Conservation (phyloP, 2,888 invertebrate species). For the Himalopsyche kuldschensis region DNA sequence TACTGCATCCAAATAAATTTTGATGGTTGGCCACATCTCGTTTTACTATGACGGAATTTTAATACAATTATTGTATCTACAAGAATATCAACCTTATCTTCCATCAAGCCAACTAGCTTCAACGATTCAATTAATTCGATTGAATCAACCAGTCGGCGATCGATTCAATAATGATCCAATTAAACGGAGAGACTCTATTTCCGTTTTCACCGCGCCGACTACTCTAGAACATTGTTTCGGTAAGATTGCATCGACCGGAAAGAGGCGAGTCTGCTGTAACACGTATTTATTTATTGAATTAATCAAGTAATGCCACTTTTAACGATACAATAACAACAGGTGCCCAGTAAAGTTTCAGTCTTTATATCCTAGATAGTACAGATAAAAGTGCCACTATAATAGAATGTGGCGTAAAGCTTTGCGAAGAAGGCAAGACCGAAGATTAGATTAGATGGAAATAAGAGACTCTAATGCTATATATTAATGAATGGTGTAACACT, state of each 20-base stretch:
- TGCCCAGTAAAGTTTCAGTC: not conserved
- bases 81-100: not conserved
- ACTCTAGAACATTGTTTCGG: constrained; percentile 14
- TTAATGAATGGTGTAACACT: too few relatives aligned
- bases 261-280: not conserved
- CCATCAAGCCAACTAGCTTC: not conserved
- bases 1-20: too few relatives aligned
- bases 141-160: not conserved
- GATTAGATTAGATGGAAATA: too few relatives aligned
- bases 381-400: too few relatives aligned
- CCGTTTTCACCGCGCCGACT: not conserved
- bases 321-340: not conserved
- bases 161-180: not conserved
- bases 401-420: too few relatives aligned
- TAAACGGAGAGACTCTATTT: not conserved
- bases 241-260: constrained; percentile 13
- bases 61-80: not conserved
- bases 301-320: not conserved
- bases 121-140: not conserved
- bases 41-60: too few relatives aligned
- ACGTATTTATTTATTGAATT: not conserved
- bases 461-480: too few relatives aligned
- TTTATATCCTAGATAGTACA: too few relatives aligned
- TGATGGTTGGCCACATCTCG: too few relatives aligned
- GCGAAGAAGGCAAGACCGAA: too few relatives aligned